Base-by-base conservation (phyloP, 2,888 invertebrate genomes). In the Dynastes grantii region DNA sequence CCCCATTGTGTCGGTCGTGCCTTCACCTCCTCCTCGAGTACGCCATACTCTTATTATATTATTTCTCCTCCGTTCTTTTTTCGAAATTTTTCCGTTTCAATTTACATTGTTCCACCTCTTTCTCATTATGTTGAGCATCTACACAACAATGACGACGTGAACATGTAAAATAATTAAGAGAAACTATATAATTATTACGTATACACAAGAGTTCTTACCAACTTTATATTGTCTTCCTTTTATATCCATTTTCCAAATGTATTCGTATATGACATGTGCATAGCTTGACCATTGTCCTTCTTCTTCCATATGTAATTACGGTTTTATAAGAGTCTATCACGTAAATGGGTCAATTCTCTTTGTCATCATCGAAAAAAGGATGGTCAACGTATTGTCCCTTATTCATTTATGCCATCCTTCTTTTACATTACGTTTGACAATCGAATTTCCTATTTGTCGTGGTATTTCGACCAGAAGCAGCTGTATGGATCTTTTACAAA, bases 101-200 rank as follows among this genome's bases (percentile, higher is more conserved):
- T 27, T 16, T 49, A 49, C 45, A 68, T 73, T 68, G 58, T 73
- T 73, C 58, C 37, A 6, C 22, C 53, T 55, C 70, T 29, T 11
- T 73, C 58, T 61, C 58, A 53, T 55, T 71, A 32, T 55, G 37
- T 32, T 16, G 32, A 29, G 55, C 71, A 73, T 27, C 58, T 68
- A 45, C 67, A 49, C 49, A 49, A 49, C 29, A 65, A 68, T 40
- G 22, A 65, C 55, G 37, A 4, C 55, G 32, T 22, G 58, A 40
- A 49, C 37, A 40, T 11, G 53, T 53, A 73, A 73, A 73, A 73
- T 73, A 73, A 73, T 73, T 73, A 73, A 73, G 73, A 40, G 61
- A 73, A 73, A 58, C 73, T 40, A 73, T 61, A 73, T 73, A 73
- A 73, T 73, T 61, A 73, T 51, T 49, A 68, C 8, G 55, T 16